These are phyloP conservation scores for Helicoverpa armigera DNA, from an alignment of 1,140 invertebrate species.

Conservation along the genomic window DNA sequence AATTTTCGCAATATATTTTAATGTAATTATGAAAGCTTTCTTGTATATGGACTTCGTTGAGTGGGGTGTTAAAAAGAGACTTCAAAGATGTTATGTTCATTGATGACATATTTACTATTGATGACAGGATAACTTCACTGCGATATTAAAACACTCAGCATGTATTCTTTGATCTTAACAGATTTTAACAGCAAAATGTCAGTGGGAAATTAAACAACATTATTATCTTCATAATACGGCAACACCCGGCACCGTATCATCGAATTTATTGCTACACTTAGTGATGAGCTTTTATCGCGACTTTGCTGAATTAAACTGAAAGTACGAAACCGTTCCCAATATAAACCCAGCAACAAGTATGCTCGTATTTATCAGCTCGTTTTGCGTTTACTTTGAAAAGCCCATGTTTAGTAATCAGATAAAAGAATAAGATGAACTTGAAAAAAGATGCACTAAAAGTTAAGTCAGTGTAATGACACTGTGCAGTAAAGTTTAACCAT, in stretches of 20 bases:
- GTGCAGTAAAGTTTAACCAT: no score
- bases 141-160: conserved; percentile 7
- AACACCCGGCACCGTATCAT: conserved; percentile 1
- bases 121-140: neutral
- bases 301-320: conserved; percentile 25
- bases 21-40: conserved; percentile 19
- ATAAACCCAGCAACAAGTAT: conserved; percentile 10
- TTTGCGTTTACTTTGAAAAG: neutral
- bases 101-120: neutral
- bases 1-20: neutral
- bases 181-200: conserved; percentile 1
- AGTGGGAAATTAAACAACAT: conserved; percentile 10
- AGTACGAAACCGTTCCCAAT: neutral
- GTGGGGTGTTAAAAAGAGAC: neutral
- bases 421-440: no score
- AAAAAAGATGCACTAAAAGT: no score
- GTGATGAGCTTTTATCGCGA: conserved; percentile 34
- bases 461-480: no score
- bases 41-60: neutral
- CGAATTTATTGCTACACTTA: conserved; percentile 24
- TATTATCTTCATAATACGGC: neutral
- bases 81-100: neutral
- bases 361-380: neutral
- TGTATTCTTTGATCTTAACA: conserved; percentile 6
- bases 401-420: neutral